Evolutionary conservation across 2,888 invertebrate species (phyloP).

Genomic region (Drosophila rubida): DNA sequence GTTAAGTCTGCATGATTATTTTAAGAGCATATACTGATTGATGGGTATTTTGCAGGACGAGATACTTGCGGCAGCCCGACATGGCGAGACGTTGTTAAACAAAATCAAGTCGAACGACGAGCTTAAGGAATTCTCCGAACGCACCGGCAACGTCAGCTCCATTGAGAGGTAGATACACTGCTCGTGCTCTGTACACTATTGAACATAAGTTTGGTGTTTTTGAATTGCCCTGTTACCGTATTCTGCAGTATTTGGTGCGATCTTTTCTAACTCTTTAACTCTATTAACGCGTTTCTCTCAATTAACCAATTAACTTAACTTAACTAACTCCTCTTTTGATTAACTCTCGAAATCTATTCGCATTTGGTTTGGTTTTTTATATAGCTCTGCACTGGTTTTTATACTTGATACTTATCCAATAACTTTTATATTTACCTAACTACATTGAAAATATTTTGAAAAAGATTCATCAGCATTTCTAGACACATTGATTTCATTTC

Average conservation of each 20-base stretch:
- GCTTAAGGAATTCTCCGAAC: slow-evolving; percentile 88
- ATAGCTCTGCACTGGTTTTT: slow-evolving; percentile 85
- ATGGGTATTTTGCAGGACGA: slow-evolving; percentile 87
- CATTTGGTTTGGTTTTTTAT: slow-evolving; percentile 49
- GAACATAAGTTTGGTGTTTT: slow-evolving; percentile 45
- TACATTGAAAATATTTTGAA: slow-evolving; percentile 41
- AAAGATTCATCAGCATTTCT: slow-evolving; percentile 15
- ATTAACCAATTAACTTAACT: slow-evolving; percentile 50
- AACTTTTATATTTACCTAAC: slow-evolving; percentile 28
- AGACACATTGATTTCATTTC: slow-evolving; percentile 43
- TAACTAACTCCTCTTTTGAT: slow-evolving; percentile 31
- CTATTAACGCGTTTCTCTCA: slow-evolving; percentile 34
- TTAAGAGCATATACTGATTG: not conserved
- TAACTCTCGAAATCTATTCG: slow-evolving; percentile 56
- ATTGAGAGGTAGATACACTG: slow-evolving; percentile 90
- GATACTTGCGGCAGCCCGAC: slow-evolving; percentile 93
- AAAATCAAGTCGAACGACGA: slow-evolving; percentile 88
- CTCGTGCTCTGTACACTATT: slow-evolving; percentile 2
- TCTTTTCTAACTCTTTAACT: slow-evolving; percentile 22
- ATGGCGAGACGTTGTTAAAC: slow-evolving; percentile 94
- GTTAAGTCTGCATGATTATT: slow-evolving; percentile 56
- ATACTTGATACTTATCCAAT: slow-evolving; percentile 43
- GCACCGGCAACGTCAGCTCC: slow-evolving; percentile 94
- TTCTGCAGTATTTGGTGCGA: slow-evolving; percentile 40
- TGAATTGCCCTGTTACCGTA: slow-evolving; percentile 48